phyloP scores from a whole-genome alignment of 2,113 vertebrate genomes.

The Agapornis roseicollis region DNA sequence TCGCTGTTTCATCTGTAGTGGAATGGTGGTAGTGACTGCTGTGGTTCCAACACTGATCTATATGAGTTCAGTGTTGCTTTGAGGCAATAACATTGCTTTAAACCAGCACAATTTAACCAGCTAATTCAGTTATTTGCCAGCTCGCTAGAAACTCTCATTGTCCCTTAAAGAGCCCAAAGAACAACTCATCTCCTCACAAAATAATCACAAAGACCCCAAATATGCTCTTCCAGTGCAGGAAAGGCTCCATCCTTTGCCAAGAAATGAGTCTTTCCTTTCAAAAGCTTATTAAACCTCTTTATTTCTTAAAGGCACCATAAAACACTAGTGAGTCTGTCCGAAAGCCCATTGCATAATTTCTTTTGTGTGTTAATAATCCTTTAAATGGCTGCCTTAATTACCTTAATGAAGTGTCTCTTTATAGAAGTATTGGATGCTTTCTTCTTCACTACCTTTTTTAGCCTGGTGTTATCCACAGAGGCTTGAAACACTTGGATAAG shows the following conservation, averaged over 20 bases:
- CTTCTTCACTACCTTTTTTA: constrained; percentile 1
- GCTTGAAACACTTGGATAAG: background rate
- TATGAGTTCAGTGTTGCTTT: rapidly evolving
- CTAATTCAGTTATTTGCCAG: background rate
- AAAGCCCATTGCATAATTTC: background rate
- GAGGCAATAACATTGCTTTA: background rate
- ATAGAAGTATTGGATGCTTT: background rate
- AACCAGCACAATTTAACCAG: background rate
- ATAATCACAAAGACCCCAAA: background rate
- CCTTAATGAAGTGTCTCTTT: constrained; percentile 45
- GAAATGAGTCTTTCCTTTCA: background rate
- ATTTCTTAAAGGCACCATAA: constrained; percentile 10
- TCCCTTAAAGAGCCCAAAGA: background rate
- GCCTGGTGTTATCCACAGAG: background rate
- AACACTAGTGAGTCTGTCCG: background rate
- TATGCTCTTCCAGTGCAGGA: background rate
- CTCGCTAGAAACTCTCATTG: background rate
- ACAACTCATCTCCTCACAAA: background rate
- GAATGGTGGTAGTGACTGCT: background rate
- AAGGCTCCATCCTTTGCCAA: background rate
- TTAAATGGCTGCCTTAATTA: constrained; percentile 27
- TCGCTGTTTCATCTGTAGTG: rapidly evolving
- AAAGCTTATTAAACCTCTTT: background rate
- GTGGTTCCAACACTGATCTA: rapidly evolving
- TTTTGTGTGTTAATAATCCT: constrained; percentile 30